phyloP scores from a whole-genome alignment of 2,888 invertebrate species.

The Neocrepidodera transversa region DNA sequence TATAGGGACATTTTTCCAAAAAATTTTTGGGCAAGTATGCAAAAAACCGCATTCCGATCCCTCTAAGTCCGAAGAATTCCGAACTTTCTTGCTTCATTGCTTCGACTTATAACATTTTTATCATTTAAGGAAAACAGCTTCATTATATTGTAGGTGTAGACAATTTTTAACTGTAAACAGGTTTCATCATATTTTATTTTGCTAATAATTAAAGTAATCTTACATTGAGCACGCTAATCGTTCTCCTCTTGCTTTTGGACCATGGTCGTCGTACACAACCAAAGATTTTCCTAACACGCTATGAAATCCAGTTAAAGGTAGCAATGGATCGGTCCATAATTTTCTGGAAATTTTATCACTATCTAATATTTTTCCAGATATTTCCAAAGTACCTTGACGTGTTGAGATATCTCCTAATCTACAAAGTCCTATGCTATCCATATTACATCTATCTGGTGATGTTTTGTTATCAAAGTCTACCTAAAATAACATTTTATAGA shows the following conservation, averaged over 20 bases:
- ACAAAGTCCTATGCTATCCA: slow-evolving; percentile 68
- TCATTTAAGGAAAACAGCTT: no score
- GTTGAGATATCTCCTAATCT: slow-evolving; percentile 80
- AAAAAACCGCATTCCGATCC: no score
- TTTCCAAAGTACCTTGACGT: slow-evolving; percentile 73
- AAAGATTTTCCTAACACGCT: slow-evolving; percentile 82
- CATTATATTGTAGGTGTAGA: no score
- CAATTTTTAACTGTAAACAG: no score
- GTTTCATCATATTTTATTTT: no score
- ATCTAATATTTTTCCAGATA: slow-evolving; percentile 76
- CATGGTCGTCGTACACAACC: slow-evolving; percentile 86
- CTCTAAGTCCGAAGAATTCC: no score
- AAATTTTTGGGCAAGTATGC: no score
- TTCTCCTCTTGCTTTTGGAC: slow-evolving; percentile 87
- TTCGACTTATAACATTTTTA: no score
- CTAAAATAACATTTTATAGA: no score
- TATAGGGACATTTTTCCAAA: no score
- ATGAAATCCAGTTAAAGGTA: slow-evolving; percentile 78
- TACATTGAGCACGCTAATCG: slow-evolving; percentile 87
- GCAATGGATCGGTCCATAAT: slow-evolving; percentile 78
- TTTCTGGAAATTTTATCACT: slow-evolving; percentile 72
- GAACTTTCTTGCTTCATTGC: no score
- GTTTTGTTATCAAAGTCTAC: slow-evolving; percentile 69
- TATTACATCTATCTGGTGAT: slow-evolving; percentile 66
- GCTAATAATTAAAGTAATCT: no score